Base-by-base conservation (phyloP, 1,140 invertebrate genomes). In the Lordiphosa clarofinis region DNA sequence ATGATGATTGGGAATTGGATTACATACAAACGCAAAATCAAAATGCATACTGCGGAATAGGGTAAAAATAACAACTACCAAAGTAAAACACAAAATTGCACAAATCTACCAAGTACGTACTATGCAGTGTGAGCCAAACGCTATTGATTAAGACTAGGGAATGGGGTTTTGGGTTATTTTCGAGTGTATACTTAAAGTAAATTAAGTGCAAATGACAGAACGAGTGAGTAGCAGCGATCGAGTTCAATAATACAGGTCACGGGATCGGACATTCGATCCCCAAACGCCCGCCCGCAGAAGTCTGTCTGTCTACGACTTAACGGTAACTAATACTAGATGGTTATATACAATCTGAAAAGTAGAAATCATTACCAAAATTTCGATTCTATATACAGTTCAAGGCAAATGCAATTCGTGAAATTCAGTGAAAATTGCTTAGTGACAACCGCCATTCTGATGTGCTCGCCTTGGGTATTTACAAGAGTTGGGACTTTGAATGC, bases 1-100 rank as follows among this genome's bases (percentile, higher is more conserved):
- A 46, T 11, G 24, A 46, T 46, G 24, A 31, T 31, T 46, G 31
- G 24, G 31, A 31, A 31, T 46, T 35, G 33, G 39, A 46, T 66
- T 42, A 67, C 31, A 46, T 67, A 54, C 33, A 63, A 63, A 74
- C 15, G 28, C 9, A 73, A 75, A 65, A 56, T 38, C 12, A 49
- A 74, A 58, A 50, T 38, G 44, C 50, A 63, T 60, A 50, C 48
- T 63, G 15, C 33, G 31, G 39, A 40, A 48, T 47, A 39, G 48
- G 24, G 55, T 28, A 21, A 37, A 36, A 19, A 47, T 58, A 44
- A 35, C 44, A 60, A 56, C 38, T 54, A 48, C 56, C 21, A 47
- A 59, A 46, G 36, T 37, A 40, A 37, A 39, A 42, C 48, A 38
- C 12, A 44, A 57, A 64, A 40, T 40, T 58, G 40, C 42, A 46